Evolutionary conservation across 2,888 invertebrate genomes (phyloP), one percentile per base, ranked within the genome.

Genomic region (Liodrosophila aerea): DNA sequence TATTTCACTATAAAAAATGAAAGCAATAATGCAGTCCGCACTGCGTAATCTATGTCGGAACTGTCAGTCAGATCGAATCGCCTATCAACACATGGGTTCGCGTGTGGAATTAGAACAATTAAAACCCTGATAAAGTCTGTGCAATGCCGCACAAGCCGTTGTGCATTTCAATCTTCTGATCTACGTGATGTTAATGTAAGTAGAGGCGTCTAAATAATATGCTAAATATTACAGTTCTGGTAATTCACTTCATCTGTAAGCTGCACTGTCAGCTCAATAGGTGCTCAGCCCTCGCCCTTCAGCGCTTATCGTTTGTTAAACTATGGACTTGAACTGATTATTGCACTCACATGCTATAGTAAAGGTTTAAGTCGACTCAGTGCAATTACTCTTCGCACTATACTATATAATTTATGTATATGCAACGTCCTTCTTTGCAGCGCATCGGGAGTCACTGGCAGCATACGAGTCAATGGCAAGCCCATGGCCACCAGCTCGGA

Each of bases 391-490:
- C n/a, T n/a, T n/a, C n/a, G n/a, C 22, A 22, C 22, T 22, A 22
- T 22, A 5, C 22, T 22, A 22, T 22, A 22, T 22, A 22, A 22
- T 22, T 22, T 53, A 18, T 39, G 34, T 37, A 22, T 16, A 34
- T 34, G 9, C 61, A 63, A 37, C 50, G 8, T 27, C 3, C 15
- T 5, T 27, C 1, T 18, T 65, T 64, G 1, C 89, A 94, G 94
- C 77, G 92, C 93, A 7, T 91, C 92, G 70, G 94, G 95, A n/a
- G 93, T 94, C 13, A 92, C 91, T 61, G 96, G 96, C 9, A 92
- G 92, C 74, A 93, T 96, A 49, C 89, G 92, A 43, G 93, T 96
- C 33, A 96, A 96, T 89, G 95, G 94, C 4, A 91, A 92, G 73
- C 87, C 90, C 52, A 88, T 92, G 44, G 86, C 88, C 36, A 90